A percentile compares a stretch with the other conserved stretches of the same genome.
Conservation (phyloP, 1,140 invertebrate genomes). For the Saxidomus purpurata region DNA sequence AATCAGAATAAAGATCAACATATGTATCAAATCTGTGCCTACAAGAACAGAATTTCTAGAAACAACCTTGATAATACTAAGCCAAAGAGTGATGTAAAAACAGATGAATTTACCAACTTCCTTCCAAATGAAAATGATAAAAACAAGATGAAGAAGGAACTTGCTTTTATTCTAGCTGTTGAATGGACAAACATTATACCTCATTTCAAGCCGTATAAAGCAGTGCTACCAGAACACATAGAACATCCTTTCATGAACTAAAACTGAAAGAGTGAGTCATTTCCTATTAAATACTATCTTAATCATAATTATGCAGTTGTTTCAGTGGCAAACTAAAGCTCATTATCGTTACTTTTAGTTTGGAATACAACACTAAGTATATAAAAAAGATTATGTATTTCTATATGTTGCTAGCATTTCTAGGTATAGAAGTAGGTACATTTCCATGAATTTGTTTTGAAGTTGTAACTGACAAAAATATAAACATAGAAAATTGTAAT, state of each 20-base stretch:
- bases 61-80: background rate
- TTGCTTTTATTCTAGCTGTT: background rate
- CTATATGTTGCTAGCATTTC: no score
- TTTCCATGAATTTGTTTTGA: no score
- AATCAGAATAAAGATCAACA: background rate
- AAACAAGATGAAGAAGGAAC: background rate
- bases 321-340: no score
- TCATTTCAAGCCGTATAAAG: background rate
- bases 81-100: background rate
- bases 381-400: no score
- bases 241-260: background rate
- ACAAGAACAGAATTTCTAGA: background rate
- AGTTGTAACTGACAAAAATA: no score
- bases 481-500: no score
- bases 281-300: no score
- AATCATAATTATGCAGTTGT: no score
- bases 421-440: no score
- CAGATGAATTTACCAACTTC: background rate
- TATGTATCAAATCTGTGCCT: conserved; percentile 1
- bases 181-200: background rate
- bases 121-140: background rate
- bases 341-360: no score
- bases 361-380: no score
- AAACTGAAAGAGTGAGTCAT: background rate
- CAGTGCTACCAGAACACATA: background rate